Evolutionary conservation across 2,888 invertebrate genomes (phyloP).

Genomic region (Cyaniris semiargus): DNA sequence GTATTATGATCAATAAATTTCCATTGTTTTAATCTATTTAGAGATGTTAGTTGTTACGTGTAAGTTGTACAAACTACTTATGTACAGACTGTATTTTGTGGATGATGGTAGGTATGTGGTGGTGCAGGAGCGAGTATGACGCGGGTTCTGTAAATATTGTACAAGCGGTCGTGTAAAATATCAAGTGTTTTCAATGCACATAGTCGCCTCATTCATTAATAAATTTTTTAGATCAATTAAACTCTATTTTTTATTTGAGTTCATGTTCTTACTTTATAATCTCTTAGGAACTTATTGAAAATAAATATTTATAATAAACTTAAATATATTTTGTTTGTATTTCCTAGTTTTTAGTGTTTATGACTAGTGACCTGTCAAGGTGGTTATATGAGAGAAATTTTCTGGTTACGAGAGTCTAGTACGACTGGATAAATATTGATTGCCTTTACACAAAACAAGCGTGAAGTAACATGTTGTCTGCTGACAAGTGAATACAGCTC

Average conservation of each 20-base stretch:
- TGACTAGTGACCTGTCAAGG: not conserved
- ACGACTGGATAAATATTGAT: too few relatives aligned
- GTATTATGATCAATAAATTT: constrained; percentile 78
- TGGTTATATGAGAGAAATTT: not conserved
- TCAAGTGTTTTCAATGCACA: constrained; percentile 80
- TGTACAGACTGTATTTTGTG: constrained; percentile 69
- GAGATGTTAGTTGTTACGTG: constrained; percentile 64
- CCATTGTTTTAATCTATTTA: constrained; percentile 68
- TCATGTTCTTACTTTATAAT: constrained; percentile 30
- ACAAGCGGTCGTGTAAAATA: constrained; percentile 74
- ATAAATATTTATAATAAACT: constrained; percentile 31
- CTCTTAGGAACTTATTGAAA: constrained; percentile 30
- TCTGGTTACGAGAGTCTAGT: too few relatives aligned
- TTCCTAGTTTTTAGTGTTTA: not conserved
- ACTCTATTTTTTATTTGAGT: constrained; percentile 45
- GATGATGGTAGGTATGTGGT: constrained; percentile 46
- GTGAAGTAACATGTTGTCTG: too few relatives aligned
- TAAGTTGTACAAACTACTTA: constrained; percentile 77
- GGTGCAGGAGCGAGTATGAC: constrained; percentile 45
- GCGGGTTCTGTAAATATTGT: constrained; percentile 74
- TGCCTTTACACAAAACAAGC: too few relatives aligned
- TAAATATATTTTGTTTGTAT: constrained; percentile 6
- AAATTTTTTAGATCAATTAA: constrained; percentile 78
- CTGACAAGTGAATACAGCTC: too few relatives aligned
- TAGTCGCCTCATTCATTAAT: constrained; percentile 81